A percentile compares a stretch with the other conserved stretches of the same genome.
phyloP scores from a whole-genome alignment of 2,888 invertebrate species.

The Drosophila mercatorum region DNA sequence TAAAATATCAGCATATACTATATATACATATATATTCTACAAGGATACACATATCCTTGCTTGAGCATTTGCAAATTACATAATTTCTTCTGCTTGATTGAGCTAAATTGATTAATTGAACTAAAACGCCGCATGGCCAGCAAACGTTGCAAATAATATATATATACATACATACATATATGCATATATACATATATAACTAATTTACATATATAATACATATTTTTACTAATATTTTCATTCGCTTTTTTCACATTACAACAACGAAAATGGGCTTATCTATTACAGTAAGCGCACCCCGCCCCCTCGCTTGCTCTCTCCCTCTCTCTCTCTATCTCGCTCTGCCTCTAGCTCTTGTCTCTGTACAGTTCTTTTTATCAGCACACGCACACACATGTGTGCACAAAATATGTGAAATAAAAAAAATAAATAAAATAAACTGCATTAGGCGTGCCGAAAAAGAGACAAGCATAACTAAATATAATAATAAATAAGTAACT shows the following conservation, averaged over 20 bases:
- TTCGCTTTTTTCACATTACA: constrained; percentile 23
- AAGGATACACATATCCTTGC: constrained; percentile 13
- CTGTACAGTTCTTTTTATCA: constrained; percentile 59
- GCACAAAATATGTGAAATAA: constrained; percentile 1
- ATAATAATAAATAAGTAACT: constrained; percentile 18
- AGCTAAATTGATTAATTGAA: constrained; percentile 27
- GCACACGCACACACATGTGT: constrained; percentile 20
- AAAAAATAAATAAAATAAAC: constrained; percentile 19
- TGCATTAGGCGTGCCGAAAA: constrained; percentile 24
- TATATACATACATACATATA: neutral
- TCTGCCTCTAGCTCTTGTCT: neutral
- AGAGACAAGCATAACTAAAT: constrained; percentile 4
- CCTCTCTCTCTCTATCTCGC: constrained; percentile 7
- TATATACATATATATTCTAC: neutral
- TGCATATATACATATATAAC: neutral
- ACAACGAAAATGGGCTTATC: constrained; percentile 59
- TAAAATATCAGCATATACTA: neutral
- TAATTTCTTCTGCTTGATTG: constrained; percentile 29
- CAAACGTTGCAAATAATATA: constrained; percentile 15
- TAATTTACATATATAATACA: neutral
- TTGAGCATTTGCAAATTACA: constrained; percentile 33
- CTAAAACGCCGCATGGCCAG: constrained; percentile 13
- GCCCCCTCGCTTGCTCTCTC: neutral
- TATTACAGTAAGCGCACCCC: constrained; percentile 14
- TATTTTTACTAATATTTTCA: constrained; percentile 11